A percentile compares a stretch with the other conserved stretches of the same genome.
Evolutionary conservation across 1,140 invertebrate species (phyloP).

Genomic region (Orius insidiosus): DNA sequence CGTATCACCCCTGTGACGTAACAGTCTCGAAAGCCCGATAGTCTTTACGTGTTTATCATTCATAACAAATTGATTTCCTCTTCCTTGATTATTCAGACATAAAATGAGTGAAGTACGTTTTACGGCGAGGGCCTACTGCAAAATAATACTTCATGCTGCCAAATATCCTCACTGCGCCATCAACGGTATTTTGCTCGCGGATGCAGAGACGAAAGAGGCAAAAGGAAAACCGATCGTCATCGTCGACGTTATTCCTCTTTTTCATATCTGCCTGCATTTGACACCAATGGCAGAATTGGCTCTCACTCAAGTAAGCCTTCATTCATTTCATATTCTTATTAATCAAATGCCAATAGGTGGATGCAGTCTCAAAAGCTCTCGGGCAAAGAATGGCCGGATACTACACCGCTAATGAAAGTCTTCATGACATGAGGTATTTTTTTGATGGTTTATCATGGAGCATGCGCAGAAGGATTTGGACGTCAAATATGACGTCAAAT

Average conservation of each 20-base stretch:
- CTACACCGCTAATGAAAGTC: constrained; percentile 74
- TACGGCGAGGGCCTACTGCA: constrained; percentile 63
- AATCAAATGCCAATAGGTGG: constrained; percentile 37
- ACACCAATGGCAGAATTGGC: constrained; percentile 89
- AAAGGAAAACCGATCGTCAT: constrained; percentile 48
- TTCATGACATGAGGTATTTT: constrained; percentile 47
- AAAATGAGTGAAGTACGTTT: constrained; percentile 55
- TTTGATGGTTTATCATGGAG: too few species aligned
- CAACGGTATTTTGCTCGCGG: constrained; percentile 69
- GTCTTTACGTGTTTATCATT: too few species aligned
- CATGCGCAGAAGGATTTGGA: too few species aligned
- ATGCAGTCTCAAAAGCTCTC: constrained; percentile 46
- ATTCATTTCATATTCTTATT: neutral
- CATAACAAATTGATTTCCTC: too few species aligned
- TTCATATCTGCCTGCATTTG: constrained; percentile 75
- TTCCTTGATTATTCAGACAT: too few species aligned
- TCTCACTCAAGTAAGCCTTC: constrained; percentile 56
- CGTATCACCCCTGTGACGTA: too few species aligned
- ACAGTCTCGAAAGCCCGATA: too few species aligned
- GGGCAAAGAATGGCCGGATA: constrained; percentile 67
- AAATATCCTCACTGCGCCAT: constrained; percentile 88
- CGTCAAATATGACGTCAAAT: too few species aligned
- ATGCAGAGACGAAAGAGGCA: constrained; percentile 38
- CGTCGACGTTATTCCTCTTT: constrained; percentile 74
- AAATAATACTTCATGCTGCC: constrained; percentile 77